Base-by-base conservation (phyloP, 2,888 invertebrate species). In the Doris montereyensis region DNA sequence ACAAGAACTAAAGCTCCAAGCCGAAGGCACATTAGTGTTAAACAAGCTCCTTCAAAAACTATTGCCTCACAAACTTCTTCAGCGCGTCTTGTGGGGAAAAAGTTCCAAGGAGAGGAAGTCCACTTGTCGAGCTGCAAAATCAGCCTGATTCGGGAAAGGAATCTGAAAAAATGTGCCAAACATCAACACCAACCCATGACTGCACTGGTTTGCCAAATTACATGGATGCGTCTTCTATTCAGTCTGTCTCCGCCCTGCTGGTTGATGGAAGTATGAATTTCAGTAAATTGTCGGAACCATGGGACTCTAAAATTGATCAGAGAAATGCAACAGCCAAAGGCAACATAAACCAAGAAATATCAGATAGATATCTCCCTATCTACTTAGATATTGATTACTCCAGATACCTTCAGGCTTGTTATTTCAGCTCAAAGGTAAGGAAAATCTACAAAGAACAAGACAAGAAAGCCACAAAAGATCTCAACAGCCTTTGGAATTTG, bases 181-280 rank as follows among this genome's bases (percentile, higher is more conserved):
- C 88, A 0, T 88, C 88, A 0, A 88, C 88, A 4, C 88, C 88
- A 0, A 86, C 86, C 0, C 85, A 83, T 79, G 87, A 87, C 52
- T 84, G 83, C 0, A 68, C 62, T 13, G 34, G 57, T 17, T 65
- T 62, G 3, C 34, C 76, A 5, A 82, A 84, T 68, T 85, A 86
- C 21, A 87, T 87, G 57, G 88, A 88, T 82, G 86, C 86, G 8
- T 88, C 88, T 0, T 86, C 87, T 4, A 87, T 88, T 73, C 87
- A 86, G 30, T 83, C 87, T n/a, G 85, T 87, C 52, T 79, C 83
- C 0, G 86, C 86, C 0, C 68, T 85, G 26, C 60, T 86, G 32
- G 81, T 82, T 8, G 71, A 17, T 41, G 5, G 17, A 5, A 41
- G 8, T 17, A 41, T 41, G 52, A 17, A 5, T 41, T 17, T 41